Percentiles rank a stretch among this genome's conserved stretches.
Conservation (phyloP, 92 coral and sea anemone genomes). For the Bergia puertoricense region DNA sequence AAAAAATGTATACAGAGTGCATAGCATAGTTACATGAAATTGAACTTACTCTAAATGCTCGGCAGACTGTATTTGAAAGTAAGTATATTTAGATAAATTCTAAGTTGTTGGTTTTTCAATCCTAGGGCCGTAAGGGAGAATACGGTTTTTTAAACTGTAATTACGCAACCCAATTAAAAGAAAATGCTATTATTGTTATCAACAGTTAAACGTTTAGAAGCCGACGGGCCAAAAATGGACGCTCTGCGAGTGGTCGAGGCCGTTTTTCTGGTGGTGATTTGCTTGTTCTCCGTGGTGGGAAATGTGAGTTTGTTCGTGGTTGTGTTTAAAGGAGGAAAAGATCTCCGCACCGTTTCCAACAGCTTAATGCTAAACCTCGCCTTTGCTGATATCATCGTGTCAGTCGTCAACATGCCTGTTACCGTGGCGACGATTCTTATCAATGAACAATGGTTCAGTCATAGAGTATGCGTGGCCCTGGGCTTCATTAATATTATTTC, state of each 20-base stretch:
- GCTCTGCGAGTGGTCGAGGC: conserved; percentile 31
- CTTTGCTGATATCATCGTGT: conserved; percentile 82
- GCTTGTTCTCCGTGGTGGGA: conserved; percentile 59
- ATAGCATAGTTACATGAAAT: too few relatives aligned
- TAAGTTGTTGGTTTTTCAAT: too few relatives aligned
- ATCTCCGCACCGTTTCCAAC: conserved; percentile 73
- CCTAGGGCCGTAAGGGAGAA: too few relatives aligned
- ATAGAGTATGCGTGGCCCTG: conserved; percentile 59
- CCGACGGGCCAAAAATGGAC: not conserved
- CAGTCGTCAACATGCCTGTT: conserved; percentile 88
- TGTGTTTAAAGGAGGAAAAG: conserved; percentile 43
- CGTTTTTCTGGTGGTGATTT: conserved; percentile 24
- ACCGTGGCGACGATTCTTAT: conserved; percentile 66
- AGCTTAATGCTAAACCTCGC: conserved; percentile 84
- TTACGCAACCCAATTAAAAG: too few relatives aligned
- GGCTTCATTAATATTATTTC: conserved; percentile 84
- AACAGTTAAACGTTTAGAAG: not conserved
- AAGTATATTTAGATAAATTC: too few relatives aligned
- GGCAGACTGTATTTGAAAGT: too few relatives aligned
- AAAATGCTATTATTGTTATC: too few relatives aligned
- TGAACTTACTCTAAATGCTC: too few relatives aligned
- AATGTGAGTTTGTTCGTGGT: conserved; percentile 69
- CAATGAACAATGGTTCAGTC: conserved; percentile 67
- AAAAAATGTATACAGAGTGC: too few relatives aligned
- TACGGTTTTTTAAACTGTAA: too few relatives aligned